phyloP scores from a whole-genome alignment of 2,113 vertebrate genomes.

The Ramphastos sulfuratus region DNA sequence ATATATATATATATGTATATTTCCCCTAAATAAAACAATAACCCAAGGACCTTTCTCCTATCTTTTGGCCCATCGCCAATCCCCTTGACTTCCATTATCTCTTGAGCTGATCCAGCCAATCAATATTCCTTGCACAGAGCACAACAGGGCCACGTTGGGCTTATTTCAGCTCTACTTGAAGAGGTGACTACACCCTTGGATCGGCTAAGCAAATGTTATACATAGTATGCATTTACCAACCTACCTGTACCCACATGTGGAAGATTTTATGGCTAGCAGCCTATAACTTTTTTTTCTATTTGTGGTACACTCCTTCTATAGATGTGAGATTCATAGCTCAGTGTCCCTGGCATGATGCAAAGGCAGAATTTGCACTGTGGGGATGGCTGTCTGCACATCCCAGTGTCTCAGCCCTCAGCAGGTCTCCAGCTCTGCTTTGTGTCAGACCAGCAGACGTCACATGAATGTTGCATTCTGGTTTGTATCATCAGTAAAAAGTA shows the following conservation, averaged over 20 bases:
- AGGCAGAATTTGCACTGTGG: not conserved
- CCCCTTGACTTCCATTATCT: not conserved
- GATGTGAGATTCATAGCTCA: not conserved
- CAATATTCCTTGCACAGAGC: not conserved
- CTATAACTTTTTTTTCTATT: not conserved
- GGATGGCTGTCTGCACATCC: not conserved
- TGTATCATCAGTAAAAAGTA: not conserved
- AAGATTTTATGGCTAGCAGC: not conserved
- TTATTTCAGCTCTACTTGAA: not conserved
- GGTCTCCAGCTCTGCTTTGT: not conserved
- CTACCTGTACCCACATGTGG: not conserved
- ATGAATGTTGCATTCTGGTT: not conserved
- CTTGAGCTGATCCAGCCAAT: not conserved
- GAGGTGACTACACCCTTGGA: not conserved
- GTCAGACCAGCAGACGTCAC: not conserved
- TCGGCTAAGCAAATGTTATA: not conserved
- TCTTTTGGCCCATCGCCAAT: not conserved
- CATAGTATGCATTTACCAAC: not conserved
- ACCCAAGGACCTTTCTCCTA: not conserved
- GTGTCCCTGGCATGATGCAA: not conserved
- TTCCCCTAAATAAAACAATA: not conserved
- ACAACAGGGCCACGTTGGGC: not conserved
- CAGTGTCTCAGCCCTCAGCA: not conserved
- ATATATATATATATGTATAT: no score
- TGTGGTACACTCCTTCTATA: not conserved